Conservation (phyloP, 2,113 vertebrate genomes). For the Ptychochromis oligacanthus region DNA sequence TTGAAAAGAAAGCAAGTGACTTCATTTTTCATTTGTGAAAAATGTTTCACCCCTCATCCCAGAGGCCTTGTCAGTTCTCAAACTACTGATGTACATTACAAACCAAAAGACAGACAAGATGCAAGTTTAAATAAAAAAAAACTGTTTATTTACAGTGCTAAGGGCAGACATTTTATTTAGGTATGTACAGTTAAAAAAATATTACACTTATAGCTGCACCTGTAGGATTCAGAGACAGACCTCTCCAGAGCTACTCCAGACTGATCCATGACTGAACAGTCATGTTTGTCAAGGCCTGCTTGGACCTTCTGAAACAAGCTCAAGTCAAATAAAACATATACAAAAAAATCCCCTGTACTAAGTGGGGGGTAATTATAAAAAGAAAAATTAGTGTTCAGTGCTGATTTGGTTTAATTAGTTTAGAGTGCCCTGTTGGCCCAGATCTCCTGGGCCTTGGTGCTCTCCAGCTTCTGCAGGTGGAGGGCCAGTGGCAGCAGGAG, state of each 20-base stretch:
- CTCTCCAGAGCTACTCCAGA: not conserved
- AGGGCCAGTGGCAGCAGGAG: conserved; percentile 80
- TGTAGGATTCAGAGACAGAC: not conserved
- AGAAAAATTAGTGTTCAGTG: not conserved
- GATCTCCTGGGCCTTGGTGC: conserved; percentile 40
- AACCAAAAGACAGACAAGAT: no score
- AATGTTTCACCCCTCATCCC: no score
- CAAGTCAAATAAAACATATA: not conserved
- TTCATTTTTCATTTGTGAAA: no score
- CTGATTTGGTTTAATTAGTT: not conserved
- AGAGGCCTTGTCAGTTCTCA: no score
- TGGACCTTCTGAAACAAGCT: conserved; percentile 17
- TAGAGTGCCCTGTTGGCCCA: conserved; percentile 62
- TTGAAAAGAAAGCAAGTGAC: no score
- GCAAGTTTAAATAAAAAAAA: conserved; percentile 23
- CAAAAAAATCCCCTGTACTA: not conserved
- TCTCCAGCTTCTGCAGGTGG: conserved; percentile 79
- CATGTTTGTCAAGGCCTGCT: conserved; percentile 20
- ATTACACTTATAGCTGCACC: conserved; percentile 33
- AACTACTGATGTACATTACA: no score
- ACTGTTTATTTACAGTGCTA: conserved; percentile 59
- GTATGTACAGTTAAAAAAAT: conserved; percentile 61
- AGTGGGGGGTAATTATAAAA: not conserved
- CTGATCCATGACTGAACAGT: conserved; percentile 3
- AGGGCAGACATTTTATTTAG: conserved; percentile 33